Conservation (phyloP, 64 coral and sea anemone species). For the Montipora foliosa region DNA sequence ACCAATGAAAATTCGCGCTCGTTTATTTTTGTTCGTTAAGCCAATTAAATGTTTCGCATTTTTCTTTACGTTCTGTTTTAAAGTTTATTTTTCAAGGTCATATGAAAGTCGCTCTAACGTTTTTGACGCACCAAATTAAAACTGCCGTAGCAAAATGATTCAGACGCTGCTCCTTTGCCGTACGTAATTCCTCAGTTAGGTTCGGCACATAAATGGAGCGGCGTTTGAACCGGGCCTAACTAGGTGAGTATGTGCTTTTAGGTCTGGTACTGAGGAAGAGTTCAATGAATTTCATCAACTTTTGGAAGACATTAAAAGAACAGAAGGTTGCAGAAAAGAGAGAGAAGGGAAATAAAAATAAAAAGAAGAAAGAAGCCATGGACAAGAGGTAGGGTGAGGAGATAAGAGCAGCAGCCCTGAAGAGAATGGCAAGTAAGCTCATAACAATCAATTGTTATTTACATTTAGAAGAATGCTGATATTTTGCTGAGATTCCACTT, state of each 20-base stretch:
- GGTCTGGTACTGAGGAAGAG: constrained; percentile 35
- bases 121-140: too few species aligned
- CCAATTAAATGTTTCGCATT: too few species aligned
- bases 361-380: constrained; percentile 22
- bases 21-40: too few species aligned
- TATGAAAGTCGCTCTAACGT: too few species aligned
- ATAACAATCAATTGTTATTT: background rate
- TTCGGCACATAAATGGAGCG: too few species aligned
- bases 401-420: constrained; percentile 33
- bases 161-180: too few species aligned
- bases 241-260: background rate
- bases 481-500: background rate
- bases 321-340: background rate
- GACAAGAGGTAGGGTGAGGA: constrained; percentile 22
- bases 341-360: background rate
- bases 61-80: too few species aligned
- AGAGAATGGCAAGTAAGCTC: constrained; percentile 35
- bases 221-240: too few species aligned
- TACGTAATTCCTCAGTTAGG: too few species aligned
- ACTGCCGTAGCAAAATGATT: too few species aligned
- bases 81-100: too few species aligned
- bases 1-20: too few species aligned
- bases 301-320: constrained; percentile 15
- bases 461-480: background rate
- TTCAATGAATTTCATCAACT: constrained; percentile 24